Base-by-base conservation (phyloP, 2,888 invertebrate species). In the Pandemis corylana region DNA sequence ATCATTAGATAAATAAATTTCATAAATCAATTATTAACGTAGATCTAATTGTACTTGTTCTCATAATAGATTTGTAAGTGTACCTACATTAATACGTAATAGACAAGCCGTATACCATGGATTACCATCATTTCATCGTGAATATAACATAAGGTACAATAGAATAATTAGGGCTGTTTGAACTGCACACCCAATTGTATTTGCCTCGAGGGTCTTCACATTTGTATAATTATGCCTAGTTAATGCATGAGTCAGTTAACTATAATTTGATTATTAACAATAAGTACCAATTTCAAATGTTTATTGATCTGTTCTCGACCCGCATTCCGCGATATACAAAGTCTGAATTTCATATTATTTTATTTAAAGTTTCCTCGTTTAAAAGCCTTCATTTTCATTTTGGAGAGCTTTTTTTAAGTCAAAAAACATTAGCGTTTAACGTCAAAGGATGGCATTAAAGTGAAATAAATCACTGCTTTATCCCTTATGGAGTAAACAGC, bases 141-240 rank as follows among this genome's bases (percentile, higher is more conserved):
- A 75, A 53, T 63, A 62, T 65, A 62, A 51, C 65, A 80, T 82
- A 81, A 82, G 77, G 77, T 82, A 83, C 87, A 88, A 85, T 87
- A 86, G 89, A 89, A 91, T 90, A 88, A 90, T 90, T 88, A 87
- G 84, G 82, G 77, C 79, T 90, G 87, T 90, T 90, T 89, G 88
- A 84, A 84, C 84, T 84, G 85, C 82, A 87, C 87, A 88, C 88
- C 78, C 79, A 83, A 84, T 85, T 82, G 85, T 90, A 86, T 90
- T 89, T 77, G 77, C 78, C 76, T 76, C 76, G 28, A 65, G 75
- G 78, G 78, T 78, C 76, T 28, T 12, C 61, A 68, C 72, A 49
- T 64, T 76, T 76, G 61, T 69, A 20, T 65, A 42, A 59, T 68
- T 41, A 42, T 56, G 59, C 36, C 13, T 51, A 15, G 4, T 67